Evolutionary conservation across 2,888 invertebrate species (phyloP), one percentile per base, ranked within the genome.

Genomic region (Hypselothyrea guttata): DNA sequence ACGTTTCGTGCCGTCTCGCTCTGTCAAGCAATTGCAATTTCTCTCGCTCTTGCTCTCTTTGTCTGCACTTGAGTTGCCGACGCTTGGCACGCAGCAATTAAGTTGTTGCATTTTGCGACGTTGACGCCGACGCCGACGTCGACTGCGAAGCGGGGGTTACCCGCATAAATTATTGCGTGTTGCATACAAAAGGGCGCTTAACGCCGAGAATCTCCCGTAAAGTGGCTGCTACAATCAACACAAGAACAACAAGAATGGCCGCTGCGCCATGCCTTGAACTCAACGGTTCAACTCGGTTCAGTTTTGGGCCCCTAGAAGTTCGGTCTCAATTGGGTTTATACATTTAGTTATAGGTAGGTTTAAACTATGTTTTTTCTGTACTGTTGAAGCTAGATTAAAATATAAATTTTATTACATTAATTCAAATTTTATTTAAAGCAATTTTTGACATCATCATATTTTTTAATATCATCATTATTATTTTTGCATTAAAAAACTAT

Each of bases 141-240:
- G 38, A 15, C 46, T 5, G 49, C 37, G 13, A 48, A 52, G 70
- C 57, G 59, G 47, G 44, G 60, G 53, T 57, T 69, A 47, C 44
- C 77, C 69, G 75, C 82, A 77, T 77, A 77, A 75, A 81, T 81
- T 81, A 75, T 81, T 78, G 77, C 77, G 77, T 77, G 77, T 52
- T 69, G 75, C 82, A 81, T 71, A 76, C 73, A 77, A 74, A 74
- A 69, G 68, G 63, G 71, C 65, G 81, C 77, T 81, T 76, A 81
- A 81, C 74, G 68, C 68, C 56, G 74, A 62, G 61, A 48, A 57
- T 38, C 60, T 58, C 45, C 46, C 60, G 46, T 57, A 64, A 76
- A 76, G 75, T 75, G 69, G 62, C 60, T 65, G 65, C 54, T 46
- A 66, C 72, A 72, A 75, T 47, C 62, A 55, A 53, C 45, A 37